Base-by-base conservation (phyloP, 2,888 invertebrate species). In the Nudaria mundana region DNA sequence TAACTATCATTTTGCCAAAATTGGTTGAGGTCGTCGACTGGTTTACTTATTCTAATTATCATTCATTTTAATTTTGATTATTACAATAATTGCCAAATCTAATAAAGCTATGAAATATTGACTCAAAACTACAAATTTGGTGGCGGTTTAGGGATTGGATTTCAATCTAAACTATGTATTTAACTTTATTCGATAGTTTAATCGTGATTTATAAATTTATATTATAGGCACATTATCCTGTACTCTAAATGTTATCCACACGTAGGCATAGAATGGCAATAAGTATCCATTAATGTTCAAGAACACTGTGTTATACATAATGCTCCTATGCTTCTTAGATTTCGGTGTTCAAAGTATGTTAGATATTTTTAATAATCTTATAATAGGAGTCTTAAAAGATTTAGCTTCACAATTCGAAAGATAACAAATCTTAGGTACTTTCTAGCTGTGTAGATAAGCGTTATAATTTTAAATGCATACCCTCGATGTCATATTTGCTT, bases 401-500 rank as follows among this genome's bases (percentile, higher is more conserved):
- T 48, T 52, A 56, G 37, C 43, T 59, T 52, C 49, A 52, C 40
- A 42, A 55, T 53, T 54, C n/a, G n/a, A n/a, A n/a, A n/a, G n/a
- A 53, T 49, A 61, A 61, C 43, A 25, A 54, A 54, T 25, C 46
- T 53, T 60, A 59, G 59, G 52, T 51, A 56, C 56, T 49, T 39
- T 55, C 61, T 64, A 64, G 64, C 58, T 66, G 56, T 73, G 72
- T 79, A 81, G 74, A 72, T 77, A 74, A 76, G 73, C 65, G 67
- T 66, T 67, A 66, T 68, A 58, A 68, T 69, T 69, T 71, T 68
- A n/a, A 74, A 64, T 80, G 75, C 79, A 79, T 85, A 81, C 76
- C 74, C 77, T 58, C 60, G 76, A 79, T 86, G 84, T 84, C 83
- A 80, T 77, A 74, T 70, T 78, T 84, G 83, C 85, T 86, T 86